Percentiles rank a stretch among this genome's conserved stretches.
Conservation (phyloP, 2,113 vertebrate species). For the Eulemur macaco region DNA sequence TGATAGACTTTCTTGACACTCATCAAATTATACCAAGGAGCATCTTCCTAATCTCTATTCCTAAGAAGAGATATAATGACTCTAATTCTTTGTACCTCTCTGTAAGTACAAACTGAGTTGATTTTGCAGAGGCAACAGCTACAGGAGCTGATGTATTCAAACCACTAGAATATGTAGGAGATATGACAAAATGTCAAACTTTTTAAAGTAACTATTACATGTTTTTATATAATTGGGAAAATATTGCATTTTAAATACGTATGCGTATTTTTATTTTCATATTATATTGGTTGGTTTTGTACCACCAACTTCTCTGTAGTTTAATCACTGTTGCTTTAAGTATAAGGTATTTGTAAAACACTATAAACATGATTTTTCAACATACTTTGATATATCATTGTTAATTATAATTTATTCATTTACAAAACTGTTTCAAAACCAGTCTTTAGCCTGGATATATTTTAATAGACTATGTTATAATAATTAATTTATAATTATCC, state of each 20-base stretch:
- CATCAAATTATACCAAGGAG: background rate
- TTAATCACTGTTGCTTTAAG: background rate
- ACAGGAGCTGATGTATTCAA: background rate
- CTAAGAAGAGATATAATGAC: background rate
- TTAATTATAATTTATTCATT: conserved; percentile 27
- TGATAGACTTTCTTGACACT: background rate
- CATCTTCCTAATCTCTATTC: background rate
- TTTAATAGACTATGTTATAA: background rate
- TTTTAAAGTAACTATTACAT: background rate
- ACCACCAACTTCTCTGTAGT: background rate
- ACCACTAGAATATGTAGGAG: background rate
- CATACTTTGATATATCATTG: background rate
- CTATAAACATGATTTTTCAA: conserved; percentile 39
- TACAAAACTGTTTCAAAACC: conserved; percentile 23
- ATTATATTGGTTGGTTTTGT: background rate
- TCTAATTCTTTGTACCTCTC: background rate
- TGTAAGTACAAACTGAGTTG: background rate
- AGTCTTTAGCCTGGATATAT: background rate
- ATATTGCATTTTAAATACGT: background rate
- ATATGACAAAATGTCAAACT: background rate
- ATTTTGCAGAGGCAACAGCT: background rate
- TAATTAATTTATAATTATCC: background rate
- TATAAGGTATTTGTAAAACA: background rate
- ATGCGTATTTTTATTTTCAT: conserved; percentile 3
- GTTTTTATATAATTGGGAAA: background rate